Base-by-base conservation (phyloP, 2,888 invertebrate species). In the Thecophora atra region DNA sequence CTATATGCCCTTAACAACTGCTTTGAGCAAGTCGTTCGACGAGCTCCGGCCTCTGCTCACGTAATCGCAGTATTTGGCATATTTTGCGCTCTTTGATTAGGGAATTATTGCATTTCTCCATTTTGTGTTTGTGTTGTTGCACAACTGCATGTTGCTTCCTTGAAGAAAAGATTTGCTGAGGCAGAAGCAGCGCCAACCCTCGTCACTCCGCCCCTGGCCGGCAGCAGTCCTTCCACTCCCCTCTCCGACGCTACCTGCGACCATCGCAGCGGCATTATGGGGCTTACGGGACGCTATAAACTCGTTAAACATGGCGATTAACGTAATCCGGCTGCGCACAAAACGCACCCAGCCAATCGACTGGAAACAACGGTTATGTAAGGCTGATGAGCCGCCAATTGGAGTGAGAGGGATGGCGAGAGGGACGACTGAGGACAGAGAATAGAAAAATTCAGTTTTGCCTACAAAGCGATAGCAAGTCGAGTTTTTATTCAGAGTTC, bases 251-350 rank as follows among this genome's bases (percentile, higher is more conserved):
- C 60, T 62, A 62, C 62, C 62, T 62, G 37, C 6, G 19, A 11
- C 54, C 13, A 21, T 54, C 21, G 24, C 21, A 13, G 13, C 19
- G 28, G 30, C 62, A 47, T 65, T 26, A 51, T n/a, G 51, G 26
- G 65, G 28, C 65, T 65, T 26, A 65, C 47, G 1, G 15, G 21
- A 19, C 30, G 70, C 60, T 62, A 51, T 60, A 60, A 47, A 70
- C 70, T 47, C 17, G 62, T 70, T 62, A 60, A 56, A 51, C 30
- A 70, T 62, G 60, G 51, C 47, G 70, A 70, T 70, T 70, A 70
- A 19, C 24, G 13, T 62, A 63, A 70, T 70, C 62, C 70, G 17
- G 17, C 65, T 30, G 28, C 19, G 28, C 17, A 60, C 47, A 21
- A 30, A 24, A 52, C 24, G 37, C 21, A 19, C 17, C 17, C 2